Percentiles rank a stretch among this genome's conserved stretches.
phyloP scores from a whole-genome alignment of 2,797 vertebrate genomes.

The Urophycis tenuis region DNA sequence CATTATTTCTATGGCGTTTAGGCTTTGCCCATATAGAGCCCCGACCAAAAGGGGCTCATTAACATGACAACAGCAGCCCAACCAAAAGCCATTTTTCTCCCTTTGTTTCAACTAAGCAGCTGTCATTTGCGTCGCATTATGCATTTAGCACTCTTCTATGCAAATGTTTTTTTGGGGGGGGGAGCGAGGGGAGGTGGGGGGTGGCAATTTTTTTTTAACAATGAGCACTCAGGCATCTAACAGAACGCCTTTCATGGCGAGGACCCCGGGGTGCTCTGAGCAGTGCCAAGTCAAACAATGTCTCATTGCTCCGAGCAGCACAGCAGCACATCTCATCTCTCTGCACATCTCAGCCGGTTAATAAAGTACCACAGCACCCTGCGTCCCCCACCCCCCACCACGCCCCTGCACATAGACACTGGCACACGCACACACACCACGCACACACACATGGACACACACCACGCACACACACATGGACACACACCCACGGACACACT shows the following conservation, averaged over 20 bases:
- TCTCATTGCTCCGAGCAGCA: conserved; percentile 79
- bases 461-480: too few species aligned
- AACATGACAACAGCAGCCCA: conserved; percentile 74
- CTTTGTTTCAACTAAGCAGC: conserved; percentile 92
- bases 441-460: too few species aligned
- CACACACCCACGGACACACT: too few species aligned
- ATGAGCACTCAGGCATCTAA: conserved; percentile 84
- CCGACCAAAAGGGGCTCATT: conserved; percentile 65
- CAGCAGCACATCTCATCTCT: too few species aligned
- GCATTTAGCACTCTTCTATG: conserved; percentile 91
- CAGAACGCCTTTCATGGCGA: conserved; percentile 92
- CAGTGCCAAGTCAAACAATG: conserved; percentile 93
- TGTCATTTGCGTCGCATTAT: conserved; percentile 91
- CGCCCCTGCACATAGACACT: neutral
- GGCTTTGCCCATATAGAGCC: conserved; percentile 24
- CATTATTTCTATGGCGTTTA: conserved; percentile 43
- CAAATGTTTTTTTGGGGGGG: conserved; percentile 76
- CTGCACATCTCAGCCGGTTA: conserved; percentile 74
- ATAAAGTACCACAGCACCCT: conserved; percentile 75
- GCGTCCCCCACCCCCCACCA: conserved; percentile 64
- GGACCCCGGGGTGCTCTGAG: conserved; percentile 79
- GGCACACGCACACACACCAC: too few species aligned
- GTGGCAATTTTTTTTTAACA: conserved; percentile 90
- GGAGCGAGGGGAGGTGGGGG: neutral
- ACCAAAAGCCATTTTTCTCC: conserved; percentile 80